phyloP scores from a whole-genome alignment of 30 jellyfish, hydroid and myxozoan species.

The Aurelia coerulea region DNA sequence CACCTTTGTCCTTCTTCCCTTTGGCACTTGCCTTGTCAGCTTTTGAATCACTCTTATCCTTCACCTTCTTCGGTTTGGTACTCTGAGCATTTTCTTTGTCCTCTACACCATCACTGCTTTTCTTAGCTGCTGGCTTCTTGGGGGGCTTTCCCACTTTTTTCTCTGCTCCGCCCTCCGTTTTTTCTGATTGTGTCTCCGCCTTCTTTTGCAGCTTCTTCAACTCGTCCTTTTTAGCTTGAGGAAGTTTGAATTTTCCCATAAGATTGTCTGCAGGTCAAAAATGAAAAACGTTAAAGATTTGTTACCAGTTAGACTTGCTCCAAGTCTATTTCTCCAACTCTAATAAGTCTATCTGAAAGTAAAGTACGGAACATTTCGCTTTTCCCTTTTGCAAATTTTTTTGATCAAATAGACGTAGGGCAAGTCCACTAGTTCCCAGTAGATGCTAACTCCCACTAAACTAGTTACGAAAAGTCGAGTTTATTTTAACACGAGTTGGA shows the following conservation, averaged over 20 bases:
- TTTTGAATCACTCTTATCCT: background rate
- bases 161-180: conserved; percentile 1
- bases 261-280: conserved; percentile 1
- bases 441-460: no score
- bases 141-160: conserved; percentile 6
- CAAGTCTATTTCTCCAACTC: no score
- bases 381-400: no score
- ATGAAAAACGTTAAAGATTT: no score
- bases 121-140: conserved; percentile 12
- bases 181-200: conserved; percentile 6
- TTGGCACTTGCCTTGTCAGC: conserved; percentile 34
- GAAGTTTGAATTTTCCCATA: conserved; percentile 39
- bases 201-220: conserved; percentile 35
- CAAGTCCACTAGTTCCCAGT: no score
- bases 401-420: no score
- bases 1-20: no score
- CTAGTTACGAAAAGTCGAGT: no score
- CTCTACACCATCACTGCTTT: background rate
- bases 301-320: no score
- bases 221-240: conserved; percentile 48
- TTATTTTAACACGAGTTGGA: no score
- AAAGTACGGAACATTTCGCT: no score
- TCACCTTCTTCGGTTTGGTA: background rate
- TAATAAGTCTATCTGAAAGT: no score
- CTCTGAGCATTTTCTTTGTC: background rate